phyloP scores from a whole-genome alignment of 2,888 invertebrate genomes.

The Drosophila neoperkinsi region DNA sequence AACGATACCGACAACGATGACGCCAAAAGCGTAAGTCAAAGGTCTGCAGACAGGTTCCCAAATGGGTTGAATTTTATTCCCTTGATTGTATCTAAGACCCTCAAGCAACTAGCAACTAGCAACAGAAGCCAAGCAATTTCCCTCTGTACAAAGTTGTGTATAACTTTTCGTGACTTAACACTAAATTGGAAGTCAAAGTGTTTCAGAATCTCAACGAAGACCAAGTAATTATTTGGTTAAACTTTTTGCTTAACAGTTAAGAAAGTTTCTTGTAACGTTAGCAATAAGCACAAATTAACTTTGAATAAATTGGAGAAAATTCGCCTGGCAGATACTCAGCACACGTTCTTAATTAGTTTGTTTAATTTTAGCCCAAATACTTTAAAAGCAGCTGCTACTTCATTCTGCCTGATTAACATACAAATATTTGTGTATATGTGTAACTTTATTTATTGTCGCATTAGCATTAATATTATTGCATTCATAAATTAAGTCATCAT shows the following conservation, averaged over 20 bases:
- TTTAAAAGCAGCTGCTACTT: not conserved
- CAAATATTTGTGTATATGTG: not conserved
- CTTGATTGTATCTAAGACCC: slow-evolving; percentile 21
- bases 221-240: not conserved
- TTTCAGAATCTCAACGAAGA: slow-evolving; percentile 3
- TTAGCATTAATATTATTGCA: not conserved
- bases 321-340: not conserved
- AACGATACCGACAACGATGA: slow-evolving; percentile 50
- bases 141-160: slow-evolving; percentile 11
- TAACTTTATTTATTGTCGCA: not conserved
- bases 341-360: not conserved
- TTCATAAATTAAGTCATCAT: not conserved
- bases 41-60: slow-evolving; percentile 23
- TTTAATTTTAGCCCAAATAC: not conserved
- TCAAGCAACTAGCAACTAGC: slow-evolving; percentile 18
- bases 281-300: not conserved
- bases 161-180: slow-evolving; percentile 26
- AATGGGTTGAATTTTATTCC: slow-evolving; percentile 11
- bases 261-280: not conserved
- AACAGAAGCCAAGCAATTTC: slow-evolving; percentile 11
- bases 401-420: not conserved
- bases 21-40: slow-evolving; percentile 46
- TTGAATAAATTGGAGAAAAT: not conserved
- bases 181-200: slow-evolving; percentile 12
- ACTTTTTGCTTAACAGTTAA: not conserved